These are phyloP conservation scores for Uromys caudimaculatus DNA, from an alignment of 2,797 vertebrate genomes.

Conservation along the genomic window DNA sequence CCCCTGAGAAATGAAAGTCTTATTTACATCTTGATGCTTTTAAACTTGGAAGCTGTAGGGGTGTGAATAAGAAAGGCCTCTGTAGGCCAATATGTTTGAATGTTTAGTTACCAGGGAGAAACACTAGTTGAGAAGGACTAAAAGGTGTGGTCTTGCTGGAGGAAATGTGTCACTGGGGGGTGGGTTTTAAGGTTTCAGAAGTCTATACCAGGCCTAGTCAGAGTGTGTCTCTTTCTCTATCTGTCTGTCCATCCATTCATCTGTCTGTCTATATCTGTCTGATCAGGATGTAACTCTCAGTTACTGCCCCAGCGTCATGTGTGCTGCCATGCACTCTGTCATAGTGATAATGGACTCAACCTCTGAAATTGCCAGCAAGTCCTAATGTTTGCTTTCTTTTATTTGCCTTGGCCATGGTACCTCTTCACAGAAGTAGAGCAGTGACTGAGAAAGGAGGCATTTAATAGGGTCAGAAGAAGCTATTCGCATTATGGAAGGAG, in stretches of 20 bases:
- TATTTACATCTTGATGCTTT: slow-evolving; percentile 41
- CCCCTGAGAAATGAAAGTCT: slow-evolving; percentile 27
- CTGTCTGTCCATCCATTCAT: neutral
- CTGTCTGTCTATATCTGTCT: neutral
- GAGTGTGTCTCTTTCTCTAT: neutral
- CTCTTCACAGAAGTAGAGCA: neutral
- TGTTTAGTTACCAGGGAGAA: neutral
- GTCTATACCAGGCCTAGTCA: neutral
- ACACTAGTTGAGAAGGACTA: neutral
- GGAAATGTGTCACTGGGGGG: neutral
- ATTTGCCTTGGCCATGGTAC: neutral
- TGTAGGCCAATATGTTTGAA: neutral
- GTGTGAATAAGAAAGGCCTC: neutral
- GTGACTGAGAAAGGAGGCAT: neutral
- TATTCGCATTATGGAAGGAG: neutral
- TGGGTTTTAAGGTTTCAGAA: neutral
- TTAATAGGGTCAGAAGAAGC: slow-evolving; percentile 22
- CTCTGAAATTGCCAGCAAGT: neutral
- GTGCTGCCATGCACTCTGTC: neutral
- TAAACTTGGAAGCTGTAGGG: neutral
- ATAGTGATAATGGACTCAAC: neutral
- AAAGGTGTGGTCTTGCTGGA: neutral
- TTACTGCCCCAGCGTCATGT: neutral
- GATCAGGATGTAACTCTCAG: neutral
- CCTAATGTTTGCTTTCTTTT: neutral